Conservation (phyloP, 2,888 invertebrate species). For the Melipona bicolor region DNA sequence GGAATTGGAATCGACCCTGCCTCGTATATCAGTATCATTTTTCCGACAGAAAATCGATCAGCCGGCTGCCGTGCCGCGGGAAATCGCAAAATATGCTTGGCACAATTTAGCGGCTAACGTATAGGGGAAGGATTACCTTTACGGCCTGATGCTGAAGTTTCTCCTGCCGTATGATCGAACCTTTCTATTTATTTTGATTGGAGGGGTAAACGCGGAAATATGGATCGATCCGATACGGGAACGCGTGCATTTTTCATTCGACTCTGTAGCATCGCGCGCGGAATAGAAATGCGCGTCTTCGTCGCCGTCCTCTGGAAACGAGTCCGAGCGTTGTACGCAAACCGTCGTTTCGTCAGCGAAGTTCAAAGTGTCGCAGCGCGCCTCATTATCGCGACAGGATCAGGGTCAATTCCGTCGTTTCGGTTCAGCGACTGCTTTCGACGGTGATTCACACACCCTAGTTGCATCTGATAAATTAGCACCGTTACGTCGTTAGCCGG, state of each 20-base stretch:
- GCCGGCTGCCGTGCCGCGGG: conserved; percentile 42
- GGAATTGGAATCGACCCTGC: conserved; percentile 68
- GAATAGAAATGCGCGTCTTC: background rate
- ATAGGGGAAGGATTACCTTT: conserved; percentile 59
- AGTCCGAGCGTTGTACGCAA: background rate
- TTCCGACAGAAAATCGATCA: conserved; percentile 73
- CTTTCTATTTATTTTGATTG: conserved; percentile 45
- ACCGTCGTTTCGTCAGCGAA: too few relatives aligned
- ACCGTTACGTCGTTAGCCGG: conserved; percentile 50
- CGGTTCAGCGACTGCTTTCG: conserved; percentile 32
- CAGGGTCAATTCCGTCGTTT: conserved; percentile 13
- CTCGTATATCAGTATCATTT: conserved; percentile 72
- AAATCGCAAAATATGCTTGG: conserved; percentile 71
- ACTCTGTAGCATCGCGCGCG: background rate
- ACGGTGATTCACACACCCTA: conserved; percentile 53
- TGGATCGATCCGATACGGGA: background rate
- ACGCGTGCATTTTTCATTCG: conserved; percentile 25
- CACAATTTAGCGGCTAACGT: conserved; percentile 69
- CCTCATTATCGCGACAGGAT: background rate
- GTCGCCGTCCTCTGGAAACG: background rate
- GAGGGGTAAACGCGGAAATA: conserved; percentile 20
- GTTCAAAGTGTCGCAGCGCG: background rate
- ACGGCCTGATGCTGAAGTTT: conserved; percentile 52
- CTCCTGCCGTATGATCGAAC: conserved; percentile 19
- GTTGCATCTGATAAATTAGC: conserved; percentile 68